phyloP scores from a whole-genome alignment of 2,797 vertebrate species.

The Helicolenus hilgendorfi region DNA sequence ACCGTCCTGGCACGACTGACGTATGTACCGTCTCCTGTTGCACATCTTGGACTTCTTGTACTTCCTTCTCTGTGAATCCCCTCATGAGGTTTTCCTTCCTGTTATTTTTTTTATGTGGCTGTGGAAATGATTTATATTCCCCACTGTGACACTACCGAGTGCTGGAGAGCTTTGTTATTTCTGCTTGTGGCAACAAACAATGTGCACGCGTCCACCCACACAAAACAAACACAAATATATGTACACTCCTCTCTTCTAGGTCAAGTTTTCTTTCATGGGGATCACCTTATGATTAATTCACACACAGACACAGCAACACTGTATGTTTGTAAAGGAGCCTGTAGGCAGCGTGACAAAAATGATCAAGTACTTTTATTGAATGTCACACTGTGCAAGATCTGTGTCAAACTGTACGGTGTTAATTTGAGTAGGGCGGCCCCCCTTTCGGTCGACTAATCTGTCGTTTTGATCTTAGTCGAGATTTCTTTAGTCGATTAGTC shows the following conservation, averaged over 20 bases:
- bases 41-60: not conserved
- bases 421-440: not conserved
- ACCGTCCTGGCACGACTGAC: not conserved
- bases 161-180: not conserved
- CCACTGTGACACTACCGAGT: not conserved
- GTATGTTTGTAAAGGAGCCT: not conserved
- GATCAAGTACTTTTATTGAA: not conserved
- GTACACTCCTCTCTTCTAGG: not conserved
- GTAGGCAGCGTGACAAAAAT: not conserved
- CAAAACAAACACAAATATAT: not conserved
- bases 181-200: not conserved
- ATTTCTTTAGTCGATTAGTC: not conserved
- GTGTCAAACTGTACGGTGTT: not conserved
- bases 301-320: not conserved
- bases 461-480: not conserved
- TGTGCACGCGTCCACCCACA: not conserved
- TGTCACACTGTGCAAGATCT: too few species aligned
- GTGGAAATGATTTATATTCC: constrained; percentile 28
- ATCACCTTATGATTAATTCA: not conserved
- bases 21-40: not conserved
- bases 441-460: not conserved
- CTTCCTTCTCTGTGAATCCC: not conserved
- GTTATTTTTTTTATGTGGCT: constrained; percentile 12
- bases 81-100: not conserved
- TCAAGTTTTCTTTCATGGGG: not conserved